A percentile compares a stretch with the other conserved stretches of the same genome.
phyloP scores from a whole-genome alignment of 2,797 vertebrate genomes.

The Selene dorsalis region DNA sequence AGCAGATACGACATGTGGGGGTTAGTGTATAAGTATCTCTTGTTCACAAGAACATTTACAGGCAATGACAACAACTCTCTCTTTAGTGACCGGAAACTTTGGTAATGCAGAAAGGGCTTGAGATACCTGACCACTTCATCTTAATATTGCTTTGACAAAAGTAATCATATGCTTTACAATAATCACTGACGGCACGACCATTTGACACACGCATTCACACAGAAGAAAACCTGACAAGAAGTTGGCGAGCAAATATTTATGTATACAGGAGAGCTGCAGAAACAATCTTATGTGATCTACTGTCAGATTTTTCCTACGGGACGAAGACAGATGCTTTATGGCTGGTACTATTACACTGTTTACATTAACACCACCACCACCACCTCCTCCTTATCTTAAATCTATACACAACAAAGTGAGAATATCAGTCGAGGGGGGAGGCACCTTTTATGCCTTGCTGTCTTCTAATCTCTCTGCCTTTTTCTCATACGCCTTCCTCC shows the following conservation, averaged over 20 bases:
- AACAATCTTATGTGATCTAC: slow-evolving; percentile 22
- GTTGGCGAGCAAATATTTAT: slow-evolving; percentile 66
- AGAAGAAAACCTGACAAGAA: slow-evolving; percentile 55
- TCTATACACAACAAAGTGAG: slow-evolving; percentile 65
- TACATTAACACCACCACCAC: slow-evolving; percentile 56
- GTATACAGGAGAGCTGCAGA: slow-evolving; percentile 57
- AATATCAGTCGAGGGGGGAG: slow-evolving; percentile 32
- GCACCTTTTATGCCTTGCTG: slow-evolving; percentile 22
- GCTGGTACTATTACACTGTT: slow-evolving; percentile 66
- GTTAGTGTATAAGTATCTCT: slow-evolving; percentile 45
- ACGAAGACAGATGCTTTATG: slow-evolving; percentile 62
- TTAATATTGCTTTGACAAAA: slow-evolving; percentile 81
- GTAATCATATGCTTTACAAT: slow-evolving; percentile 71
- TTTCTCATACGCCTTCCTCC: slow-evolving; percentile 48
- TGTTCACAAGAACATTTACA: slow-evolving; percentile 54
- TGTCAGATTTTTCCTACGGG: slow-evolving; percentile 47
- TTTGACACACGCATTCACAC: slow-evolving; percentile 60
- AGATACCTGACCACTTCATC: slow-evolving; percentile 72
- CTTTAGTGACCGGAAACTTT: slow-evolving; percentile 71
- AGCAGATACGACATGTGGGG: slow-evolving; percentile 33
- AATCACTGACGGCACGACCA: slow-evolving; percentile 67
- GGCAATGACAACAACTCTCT: slow-evolving; percentile 48
- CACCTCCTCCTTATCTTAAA: slow-evolving; percentile 33
- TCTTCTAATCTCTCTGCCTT: slow-evolving; percentile 37
- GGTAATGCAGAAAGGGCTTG: slow-evolving; percentile 72